Evolutionary conservation across 2,797 vertebrate genomes (phyloP).

Genomic region (Borostomias antarcticus): DNA sequence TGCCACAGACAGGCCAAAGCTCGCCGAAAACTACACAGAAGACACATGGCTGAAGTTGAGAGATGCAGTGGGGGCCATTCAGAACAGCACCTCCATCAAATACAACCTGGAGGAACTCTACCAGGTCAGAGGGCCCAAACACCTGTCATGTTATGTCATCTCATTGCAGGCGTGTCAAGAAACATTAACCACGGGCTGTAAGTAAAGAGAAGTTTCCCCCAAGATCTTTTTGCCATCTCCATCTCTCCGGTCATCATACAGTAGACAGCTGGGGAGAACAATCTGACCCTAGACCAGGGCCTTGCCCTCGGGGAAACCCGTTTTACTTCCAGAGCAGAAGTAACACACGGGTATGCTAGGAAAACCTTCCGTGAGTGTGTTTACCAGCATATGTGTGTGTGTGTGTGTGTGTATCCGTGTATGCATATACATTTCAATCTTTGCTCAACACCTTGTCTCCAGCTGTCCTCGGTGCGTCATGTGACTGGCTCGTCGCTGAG

Average conservation of each 20-base stretch:
- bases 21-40: constrained; percentile 97
- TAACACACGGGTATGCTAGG: too few species aligned
- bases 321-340: too few species aligned
- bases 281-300: too few species aligned
- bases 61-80: constrained; percentile 96
- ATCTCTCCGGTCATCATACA: too few species aligned
- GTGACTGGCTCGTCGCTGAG: background rate
- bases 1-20: constrained; percentile 92
- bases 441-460: background rate
- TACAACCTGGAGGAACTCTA: constrained; percentile 99
- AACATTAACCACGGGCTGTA: background rate
- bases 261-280: too few species aligned
- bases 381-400: background rate
- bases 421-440: background rate
- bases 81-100: constrained; percentile 98
- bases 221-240: too few species aligned
- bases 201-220: too few species aligned
- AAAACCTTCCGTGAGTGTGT: too few species aligned
- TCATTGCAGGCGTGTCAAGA: too few species aligned
- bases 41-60: constrained; percentile 98
- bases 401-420: background rate
- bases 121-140: constrained; percentile 78
- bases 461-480: background rate
- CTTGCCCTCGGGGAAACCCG: too few species aligned
- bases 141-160: too few species aligned